Base-by-base conservation (phyloP, 1,140 invertebrate species). In the Portunus trituberculatus region DNA sequence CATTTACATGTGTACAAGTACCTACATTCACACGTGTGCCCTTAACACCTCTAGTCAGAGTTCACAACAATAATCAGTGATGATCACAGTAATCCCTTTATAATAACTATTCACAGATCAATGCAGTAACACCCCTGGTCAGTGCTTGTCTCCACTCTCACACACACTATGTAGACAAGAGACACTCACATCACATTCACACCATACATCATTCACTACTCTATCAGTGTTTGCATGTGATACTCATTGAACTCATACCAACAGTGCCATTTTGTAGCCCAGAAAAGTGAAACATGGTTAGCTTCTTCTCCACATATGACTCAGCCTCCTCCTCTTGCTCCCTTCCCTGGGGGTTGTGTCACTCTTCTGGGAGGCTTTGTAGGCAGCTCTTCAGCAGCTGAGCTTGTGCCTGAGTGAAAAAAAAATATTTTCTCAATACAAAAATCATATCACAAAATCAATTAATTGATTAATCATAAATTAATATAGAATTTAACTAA, bases 361-460 rank as follows among this genome's bases (percentile, higher is more conserved):
- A 94, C 93, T 94, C 93, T 91, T 94, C 93, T 28, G 59, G 31
- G 12, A 94, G 88, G 28, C 31, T 46, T 84, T 94, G 93, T 84
- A 94, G 91, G 28, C 93, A 94, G 67, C 82, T 94, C 59, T 94
- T 94, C 88, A 94, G 88, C n/a, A 94, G 89, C 20, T 94, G 93
- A 82, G 93, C 93, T 90, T 94, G 93, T 48, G 93, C 93, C 93
- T 94, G 93, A 76, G 52, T 59, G 12, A 59, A 10, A 59, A 59
- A 59, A 59, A 10, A 59, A 59, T 4, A 59, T 59, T 2, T 14
- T 59, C 3, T 1, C 52, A 14, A 59, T 59, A 59, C 52, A 59
- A 10, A 59, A 59, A n/a, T n/a, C n/a, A n/a, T 59, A 12, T 14
- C 16, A 59, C 52, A 59, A 14, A 20, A 20, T n/a, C n/a, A n/a